Conservation (phyloP, 2,113 vertebrate genomes). For the Phalacrocorax carbo region DNA sequence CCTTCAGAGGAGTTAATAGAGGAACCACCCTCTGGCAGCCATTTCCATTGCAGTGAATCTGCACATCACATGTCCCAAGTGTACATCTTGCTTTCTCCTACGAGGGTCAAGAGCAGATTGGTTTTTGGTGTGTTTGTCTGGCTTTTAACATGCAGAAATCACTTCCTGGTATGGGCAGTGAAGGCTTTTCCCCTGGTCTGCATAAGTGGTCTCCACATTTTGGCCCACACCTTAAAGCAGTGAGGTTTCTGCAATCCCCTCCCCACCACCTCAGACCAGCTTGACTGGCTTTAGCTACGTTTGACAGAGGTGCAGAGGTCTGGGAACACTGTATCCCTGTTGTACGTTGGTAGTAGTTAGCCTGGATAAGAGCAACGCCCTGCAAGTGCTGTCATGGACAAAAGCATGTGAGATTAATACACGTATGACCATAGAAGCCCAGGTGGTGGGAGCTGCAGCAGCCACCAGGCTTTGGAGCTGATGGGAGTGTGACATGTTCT, state of each 20-base stretch:
- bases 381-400: background rate
- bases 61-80: background rate
- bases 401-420: rapidly evolving
- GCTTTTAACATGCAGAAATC: background rate
- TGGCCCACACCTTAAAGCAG: background rate
- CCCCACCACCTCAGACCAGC: background rate
- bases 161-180: background rate
- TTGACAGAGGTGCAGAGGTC: background rate
- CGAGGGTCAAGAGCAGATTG: background rate
- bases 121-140: background rate
- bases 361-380: background rate
- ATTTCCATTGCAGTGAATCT: background rate
- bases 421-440: rapidly evolving
- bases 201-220: rapidly evolving
- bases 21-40: background rate
- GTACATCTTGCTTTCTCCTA: background rate
- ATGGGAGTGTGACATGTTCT: background rate
- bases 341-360: background rate
- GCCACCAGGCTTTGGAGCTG: background rate
- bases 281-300: background rate
- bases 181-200: background rate
- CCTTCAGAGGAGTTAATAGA: background rate
- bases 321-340: rapidly evolving
- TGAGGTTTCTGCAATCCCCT: background rate
- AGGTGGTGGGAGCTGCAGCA: background rate